phyloP scores from a whole-genome alignment of 1,140 invertebrate species.

The Drosophila mayri region DNA sequence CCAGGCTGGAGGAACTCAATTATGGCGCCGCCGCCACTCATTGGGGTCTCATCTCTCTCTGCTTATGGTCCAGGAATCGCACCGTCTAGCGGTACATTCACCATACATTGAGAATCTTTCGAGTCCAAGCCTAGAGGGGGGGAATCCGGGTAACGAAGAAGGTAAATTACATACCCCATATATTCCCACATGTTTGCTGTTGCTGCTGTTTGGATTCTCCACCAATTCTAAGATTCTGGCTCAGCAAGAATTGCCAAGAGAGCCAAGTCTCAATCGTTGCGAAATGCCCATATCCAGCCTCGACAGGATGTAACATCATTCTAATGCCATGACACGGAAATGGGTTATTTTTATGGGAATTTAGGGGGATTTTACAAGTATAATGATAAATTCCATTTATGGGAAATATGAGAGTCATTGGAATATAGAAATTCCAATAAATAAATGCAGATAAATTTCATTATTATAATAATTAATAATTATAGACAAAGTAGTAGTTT shows the following conservation, averaged over 20 bases:
- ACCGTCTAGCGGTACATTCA: constrained; percentile 73
- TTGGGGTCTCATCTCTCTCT: constrained; percentile 60
- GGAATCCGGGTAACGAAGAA: constrained; percentile 28
- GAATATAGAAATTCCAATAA: background rate
- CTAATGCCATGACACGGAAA: constrained; percentile 25
- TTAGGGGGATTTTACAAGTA: background rate
- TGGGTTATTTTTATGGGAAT: constrained; percentile 15
- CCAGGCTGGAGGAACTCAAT: constrained; percentile 59
- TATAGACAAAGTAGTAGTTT: no score
- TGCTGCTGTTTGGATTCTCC: background rate
- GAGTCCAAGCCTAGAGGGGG: background rate
- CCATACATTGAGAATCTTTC: constrained; percentile 57
- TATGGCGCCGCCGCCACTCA: constrained; percentile 43
- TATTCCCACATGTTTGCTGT: constrained; percentile 32
- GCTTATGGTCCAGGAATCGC: constrained; percentile 65
- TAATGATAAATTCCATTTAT: background rate
- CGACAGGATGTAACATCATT: constrained; percentile 39
- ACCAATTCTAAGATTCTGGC: constrained; percentile 4
- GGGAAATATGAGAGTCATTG: background rate
- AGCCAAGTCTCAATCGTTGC: constrained; percentile 16
- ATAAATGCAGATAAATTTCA: no score
- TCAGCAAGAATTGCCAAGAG: background rate
- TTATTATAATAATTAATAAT: no score
- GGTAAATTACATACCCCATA: constrained; percentile 70
- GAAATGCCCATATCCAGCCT: constrained; percentile 18